Evolutionary conservation across 92 coral and sea anemone genomes (phyloP), one percentile per base, ranked within the genome.

Genomic region (Zoanthus gigantus): DNA sequence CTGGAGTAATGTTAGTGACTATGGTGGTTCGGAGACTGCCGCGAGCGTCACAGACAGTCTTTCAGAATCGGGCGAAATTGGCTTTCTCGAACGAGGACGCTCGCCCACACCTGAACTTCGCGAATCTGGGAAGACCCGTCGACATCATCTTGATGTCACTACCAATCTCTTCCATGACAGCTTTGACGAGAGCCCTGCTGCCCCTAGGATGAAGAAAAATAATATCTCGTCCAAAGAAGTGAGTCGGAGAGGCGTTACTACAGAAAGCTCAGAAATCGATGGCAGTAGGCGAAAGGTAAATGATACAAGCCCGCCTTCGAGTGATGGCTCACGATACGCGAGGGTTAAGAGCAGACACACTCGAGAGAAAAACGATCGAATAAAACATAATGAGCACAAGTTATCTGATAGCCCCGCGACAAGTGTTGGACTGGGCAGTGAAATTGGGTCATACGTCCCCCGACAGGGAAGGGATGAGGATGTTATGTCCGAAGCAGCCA

Each of bases 91-190:
- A 72, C 96, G 99, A 29, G 99, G 99, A 18, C 96, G 99, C 9
- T 95, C 98, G 4, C 99, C 99, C 13, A 97, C 99, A 0, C 99
- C 99, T 30, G 99, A 97, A 84, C 94, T 97, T 76, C 94, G 98
- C 15, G 93, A 92, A 32, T 88, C 91, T 16, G 96, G 96, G 53
- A 90, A 88, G 47, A 87, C 97, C 65, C 94, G 98, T 32, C 89
- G 99, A 52, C 99, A 97, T 76, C 99, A 97, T 79, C 90, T 96
- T 28, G 99, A 97, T 77, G 90, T 97, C 65, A 97, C 99, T 29
- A 97, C 99, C 2, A 82, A 93, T 77, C 75, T 93, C 78, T 60
- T 95, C 79, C 93, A 91, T 79, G 96, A 95, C 18, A 91, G 93
- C 72, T 86, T 93, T 46, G 86, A 93, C 50, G 93, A 93, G 68